Base-by-base conservation (phyloP, 2,797 vertebrate species). In the Neosalanx taihuensis region DNA sequence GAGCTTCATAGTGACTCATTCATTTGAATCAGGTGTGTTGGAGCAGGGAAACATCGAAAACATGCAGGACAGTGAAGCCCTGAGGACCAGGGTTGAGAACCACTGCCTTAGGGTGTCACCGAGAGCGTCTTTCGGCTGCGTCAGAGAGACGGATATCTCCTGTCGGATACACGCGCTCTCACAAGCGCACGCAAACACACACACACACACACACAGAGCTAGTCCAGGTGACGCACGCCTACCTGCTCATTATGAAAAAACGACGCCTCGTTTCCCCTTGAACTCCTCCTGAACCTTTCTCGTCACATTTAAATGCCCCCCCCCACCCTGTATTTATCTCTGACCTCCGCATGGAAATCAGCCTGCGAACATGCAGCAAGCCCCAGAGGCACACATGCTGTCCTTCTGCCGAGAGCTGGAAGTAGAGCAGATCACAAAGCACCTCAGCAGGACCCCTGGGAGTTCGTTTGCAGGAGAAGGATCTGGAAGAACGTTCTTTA, bases 281-380 rank as follows among this genome's bases (percentile, higher is more conserved):
- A 90, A 85, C 90, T 88, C 71, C 57, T 13, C 60, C 51, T 87
- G 89, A 91, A 87, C 88, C 79, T 72, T 35, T 63, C 65, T 64
- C 7, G 5, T 56, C 41, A 12, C 53, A 18, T 79, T 82, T 56
- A 81, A 37, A 79, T 64, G 73, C 79, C 71, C 82, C 57, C 80
- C 10, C 23, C 23, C 23, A 1, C 41, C 80, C 23, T 56, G 15
- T 20, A 49, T 84, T 81, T 83, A 79, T 63, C 68, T 82, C 71
- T 82, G 81, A 89, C 86, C 86, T 61, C 64, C 66, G 76, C 35
- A 4, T 81, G 75, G 84, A 89, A 87, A 84, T 26, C 68, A 72
- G 77, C 30, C 74, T 74, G 70, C 84, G 72, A 2, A 71, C 65
- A 58, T 15, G 0, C 33, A 77, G 77, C 41, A 71, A 71, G 70